These are phyloP conservation scores for Okamejei kenojei DNA, from an alignment of 2,797 vertebrate genomes.

Conservation along the genomic window DNA sequence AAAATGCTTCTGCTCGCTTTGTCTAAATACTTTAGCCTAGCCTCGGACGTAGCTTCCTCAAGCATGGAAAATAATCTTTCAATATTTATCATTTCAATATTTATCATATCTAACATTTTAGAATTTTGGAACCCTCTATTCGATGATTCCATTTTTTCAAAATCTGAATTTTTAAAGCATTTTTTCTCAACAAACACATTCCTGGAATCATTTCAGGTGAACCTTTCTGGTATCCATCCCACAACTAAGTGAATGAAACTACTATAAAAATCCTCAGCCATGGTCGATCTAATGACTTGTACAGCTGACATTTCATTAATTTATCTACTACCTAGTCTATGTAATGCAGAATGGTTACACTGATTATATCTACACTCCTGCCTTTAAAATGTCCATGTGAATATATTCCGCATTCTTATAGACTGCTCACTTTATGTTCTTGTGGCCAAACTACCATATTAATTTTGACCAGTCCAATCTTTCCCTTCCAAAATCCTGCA, in stretches of 20 bases:
- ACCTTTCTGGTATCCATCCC: neutral
- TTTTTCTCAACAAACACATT: neutral
- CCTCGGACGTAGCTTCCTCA: neutral
- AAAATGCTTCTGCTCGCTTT: neutral
- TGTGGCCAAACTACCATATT: no score
- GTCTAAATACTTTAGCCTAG: neutral
- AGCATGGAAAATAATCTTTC: neutral
- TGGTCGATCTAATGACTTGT: neutral
- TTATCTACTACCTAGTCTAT: neutral
- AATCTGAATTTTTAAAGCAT: neutral
- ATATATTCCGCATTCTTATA: neutral
- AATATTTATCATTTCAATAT: neutral
- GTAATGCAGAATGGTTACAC: neutral
- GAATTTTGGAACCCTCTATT: neutral
- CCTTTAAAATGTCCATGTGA: neutral
- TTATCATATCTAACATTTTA: no score
- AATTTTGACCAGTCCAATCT: no score
- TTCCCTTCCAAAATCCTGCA: no score
- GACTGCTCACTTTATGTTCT: no score
- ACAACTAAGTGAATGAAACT: neutral
- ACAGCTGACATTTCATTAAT: neutral
- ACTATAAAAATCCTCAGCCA: neutral
- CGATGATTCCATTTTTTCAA: neutral
- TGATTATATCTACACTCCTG: neutral
- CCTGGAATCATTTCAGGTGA: neutral